phyloP scores from a whole-genome alignment of 1,140 invertebrate genomes.

The Pseudomyrmex dendroicus region DNA sequence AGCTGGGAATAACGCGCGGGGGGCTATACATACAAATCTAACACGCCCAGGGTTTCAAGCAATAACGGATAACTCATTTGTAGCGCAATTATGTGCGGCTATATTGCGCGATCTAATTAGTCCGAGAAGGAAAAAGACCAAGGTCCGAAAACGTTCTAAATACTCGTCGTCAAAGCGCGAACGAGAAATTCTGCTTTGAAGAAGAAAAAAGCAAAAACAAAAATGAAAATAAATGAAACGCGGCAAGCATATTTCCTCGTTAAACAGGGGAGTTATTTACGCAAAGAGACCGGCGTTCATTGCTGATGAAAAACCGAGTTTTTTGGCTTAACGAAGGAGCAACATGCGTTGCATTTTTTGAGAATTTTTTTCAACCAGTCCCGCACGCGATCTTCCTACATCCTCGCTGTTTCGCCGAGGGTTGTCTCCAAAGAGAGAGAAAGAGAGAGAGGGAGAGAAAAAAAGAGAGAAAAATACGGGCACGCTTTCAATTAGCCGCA shows the following conservation, averaged over 20 bases:
- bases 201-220: background rate
- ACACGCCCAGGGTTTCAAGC: slow-evolving; percentile 21
- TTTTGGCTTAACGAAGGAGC: slow-evolving; percentile 11
- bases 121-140: background rate
- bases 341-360: background rate
- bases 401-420: background rate
- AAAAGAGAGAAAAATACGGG: slow-evolving; percentile 37
- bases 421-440: background rate
- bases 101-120: background rate
- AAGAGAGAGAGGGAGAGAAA: too few relatives aligned
- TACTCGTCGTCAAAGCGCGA: background rate
- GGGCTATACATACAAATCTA: slow-evolving; percentile 2
- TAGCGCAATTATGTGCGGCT: background rate
- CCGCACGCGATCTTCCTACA: background rate
- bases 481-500: slow-evolving; percentile 72
- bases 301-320: background rate
- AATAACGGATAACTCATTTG: slow-evolving; percentile 13
- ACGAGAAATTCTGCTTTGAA: too few relatives aligned
- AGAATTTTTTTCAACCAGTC: too few relatives aligned
- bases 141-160: too few relatives aligned
- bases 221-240: background rate
- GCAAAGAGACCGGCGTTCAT: background rate
- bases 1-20: slow-evolving; percentile 9
- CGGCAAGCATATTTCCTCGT: background rate
- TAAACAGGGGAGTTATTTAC: background rate